A percentile compares a stretch with the other conserved stretches of the same genome.
Evolutionary conservation across 1,140 invertebrate species (phyloP).

Genomic region (Carcinoscorpius rotundicauda): DNA sequence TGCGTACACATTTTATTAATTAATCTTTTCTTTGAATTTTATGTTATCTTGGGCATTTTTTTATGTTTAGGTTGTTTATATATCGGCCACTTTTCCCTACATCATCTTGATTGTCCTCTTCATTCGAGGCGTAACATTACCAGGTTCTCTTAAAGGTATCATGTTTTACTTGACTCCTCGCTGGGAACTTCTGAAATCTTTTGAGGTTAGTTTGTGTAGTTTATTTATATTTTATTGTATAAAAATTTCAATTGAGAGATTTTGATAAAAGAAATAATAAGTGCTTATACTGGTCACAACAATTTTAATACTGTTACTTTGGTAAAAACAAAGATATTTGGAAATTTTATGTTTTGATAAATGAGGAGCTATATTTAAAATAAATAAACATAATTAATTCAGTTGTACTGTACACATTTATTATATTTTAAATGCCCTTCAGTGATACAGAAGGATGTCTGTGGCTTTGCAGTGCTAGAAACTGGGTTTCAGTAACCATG

Average conservation of each 20-base stretch:
- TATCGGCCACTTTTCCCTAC: constrained; percentile 55
- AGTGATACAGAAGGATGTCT: too few species aligned
- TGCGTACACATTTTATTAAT: too few species aligned
- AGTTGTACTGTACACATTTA: too few species aligned
- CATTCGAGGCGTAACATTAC: constrained; percentile 45
- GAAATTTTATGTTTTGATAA: too few species aligned
- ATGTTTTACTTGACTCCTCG: constrained; percentile 38
- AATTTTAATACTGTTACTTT: constrained; percentile 1
- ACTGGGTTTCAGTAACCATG: too few species aligned
- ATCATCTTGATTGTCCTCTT: constrained; percentile 49
- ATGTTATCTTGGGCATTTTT: constrained; percentile 4
- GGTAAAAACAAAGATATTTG: background rate
- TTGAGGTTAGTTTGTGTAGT: constrained; percentile 26
- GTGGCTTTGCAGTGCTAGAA: too few species aligned
- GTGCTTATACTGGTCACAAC: background rate
- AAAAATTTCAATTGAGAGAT: too few species aligned
- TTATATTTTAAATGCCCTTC: too few species aligned
- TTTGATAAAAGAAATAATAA: too few species aligned
- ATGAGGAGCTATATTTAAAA: too few species aligned
- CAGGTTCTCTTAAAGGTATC: constrained; percentile 41
- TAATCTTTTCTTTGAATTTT: background rate
- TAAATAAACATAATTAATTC: too few species aligned
- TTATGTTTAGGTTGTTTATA: constrained; percentile 47
- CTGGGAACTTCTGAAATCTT: constrained; percentile 52
- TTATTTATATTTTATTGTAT: background rate